These are phyloP conservation scores for Acleris literana DNA, from an alignment of 2,888 invertebrate genomes.

Conservation along the genomic window DNA sequence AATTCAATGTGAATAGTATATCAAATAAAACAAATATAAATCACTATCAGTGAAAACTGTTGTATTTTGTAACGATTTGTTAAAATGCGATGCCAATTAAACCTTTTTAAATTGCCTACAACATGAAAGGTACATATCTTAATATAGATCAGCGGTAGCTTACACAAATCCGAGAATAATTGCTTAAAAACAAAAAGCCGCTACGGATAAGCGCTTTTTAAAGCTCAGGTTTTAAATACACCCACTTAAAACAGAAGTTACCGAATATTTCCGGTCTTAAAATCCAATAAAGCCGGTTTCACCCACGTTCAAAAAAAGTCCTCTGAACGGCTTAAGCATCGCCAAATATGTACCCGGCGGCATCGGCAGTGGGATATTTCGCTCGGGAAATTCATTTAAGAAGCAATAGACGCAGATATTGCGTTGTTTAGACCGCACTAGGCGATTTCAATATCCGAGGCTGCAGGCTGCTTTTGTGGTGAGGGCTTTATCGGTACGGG, in stretches of 20 bases:
- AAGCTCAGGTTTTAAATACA: background rate
- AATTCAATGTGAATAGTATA: too few relatives aligned
- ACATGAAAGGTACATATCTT: too few relatives aligned
- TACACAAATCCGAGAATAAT: too few relatives aligned
- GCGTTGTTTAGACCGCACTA: constrained; percentile 43
- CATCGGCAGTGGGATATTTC: constrained; percentile 32
- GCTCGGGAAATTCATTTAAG: constrained; percentile 33
- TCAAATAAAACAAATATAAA: too few relatives aligned
- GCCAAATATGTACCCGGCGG: constrained; percentile 33
- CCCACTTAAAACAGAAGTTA: background rate
- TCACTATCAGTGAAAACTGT: too few relatives aligned
- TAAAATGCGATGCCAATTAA: too few relatives aligned
- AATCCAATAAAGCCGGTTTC: constrained; percentile 29
- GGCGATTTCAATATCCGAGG: constrained; percentile 45
- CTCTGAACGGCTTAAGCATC: constrained; percentile 21
- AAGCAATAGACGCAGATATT: constrained; percentile 42
- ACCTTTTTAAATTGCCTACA: too few relatives aligned
- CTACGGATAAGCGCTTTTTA: too few relatives aligned
- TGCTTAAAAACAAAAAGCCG: too few relatives aligned
- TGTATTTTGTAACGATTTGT: too few relatives aligned
- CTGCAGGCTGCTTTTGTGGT: constrained; percentile 14
- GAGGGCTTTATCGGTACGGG: background rate
- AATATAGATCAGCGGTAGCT: too few relatives aligned
- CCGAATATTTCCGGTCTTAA: constrained; percentile 15
- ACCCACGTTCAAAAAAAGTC: constrained; percentile 22